These are phyloP conservation scores for Oreochromis spilurus DNA, from an alignment of 2,113 vertebrate genomes.

Conservation along the genomic window DNA sequence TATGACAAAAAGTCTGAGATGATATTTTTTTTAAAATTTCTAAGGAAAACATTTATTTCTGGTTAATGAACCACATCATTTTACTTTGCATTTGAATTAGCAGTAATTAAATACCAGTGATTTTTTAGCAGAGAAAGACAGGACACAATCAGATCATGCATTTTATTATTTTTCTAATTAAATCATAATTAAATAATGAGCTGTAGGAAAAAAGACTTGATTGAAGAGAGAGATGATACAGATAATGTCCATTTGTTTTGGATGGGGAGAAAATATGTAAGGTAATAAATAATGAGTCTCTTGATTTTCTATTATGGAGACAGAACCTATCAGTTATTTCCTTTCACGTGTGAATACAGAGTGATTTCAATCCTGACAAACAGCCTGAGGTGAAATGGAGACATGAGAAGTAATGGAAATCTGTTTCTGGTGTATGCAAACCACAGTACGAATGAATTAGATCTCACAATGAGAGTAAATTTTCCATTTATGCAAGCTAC, in stretches of 20 bases:
- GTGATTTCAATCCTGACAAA: not conserved
- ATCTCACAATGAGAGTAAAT: not conserved
- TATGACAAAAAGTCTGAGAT: not conserved
- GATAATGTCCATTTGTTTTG: not conserved
- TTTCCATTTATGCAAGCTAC: not conserved
- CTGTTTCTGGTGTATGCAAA: not conserved
- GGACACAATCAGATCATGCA: not conserved
- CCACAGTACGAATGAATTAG: not conserved
- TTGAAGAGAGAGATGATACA: not conserved
- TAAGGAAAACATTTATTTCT: not conserved
- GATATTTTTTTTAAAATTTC: not conserved
- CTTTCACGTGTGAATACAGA: not conserved
- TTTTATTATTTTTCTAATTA: not conserved
- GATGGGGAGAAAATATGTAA: not conserved
- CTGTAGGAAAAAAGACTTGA: not conserved
- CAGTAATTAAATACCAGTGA: not conserved
- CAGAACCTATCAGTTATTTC: not conserved
- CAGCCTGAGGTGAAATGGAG: not conserved
- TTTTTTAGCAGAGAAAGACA: not conserved
- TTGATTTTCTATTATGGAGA: not conserved
- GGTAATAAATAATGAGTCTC: not conserved
- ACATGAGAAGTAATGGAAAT: not conserved
- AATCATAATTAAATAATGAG: not conserved
- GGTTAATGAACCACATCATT: not conserved
- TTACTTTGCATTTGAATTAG: not conserved